Evolutionary conservation across 1,140 invertebrate genomes (phyloP), one percentile per base, ranked within the genome.

Genomic region (Cotesia glomerata): DNA sequence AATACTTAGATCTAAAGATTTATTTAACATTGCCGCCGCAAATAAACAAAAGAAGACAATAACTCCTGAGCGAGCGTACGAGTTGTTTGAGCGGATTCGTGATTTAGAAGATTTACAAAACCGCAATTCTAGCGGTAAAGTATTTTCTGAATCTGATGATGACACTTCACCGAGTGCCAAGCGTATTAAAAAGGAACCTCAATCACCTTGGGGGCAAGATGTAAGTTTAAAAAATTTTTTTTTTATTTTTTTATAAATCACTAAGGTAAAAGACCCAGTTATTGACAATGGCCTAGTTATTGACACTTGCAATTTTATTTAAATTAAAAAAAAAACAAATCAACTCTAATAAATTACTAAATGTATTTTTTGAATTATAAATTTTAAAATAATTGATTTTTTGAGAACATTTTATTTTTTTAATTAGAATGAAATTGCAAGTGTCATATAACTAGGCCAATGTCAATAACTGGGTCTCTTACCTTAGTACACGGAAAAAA

Each of bases 11-110:
- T 86, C 85, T 4, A 87, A 87, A 71, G 86, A 87, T 79, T 79
- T 87, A n/a, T 85, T 86, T 52, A 87, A 87, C 62, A 85, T 87
- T 66, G 85, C 84, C 0, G 86, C 86, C 5, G 84, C 83, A 26
- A 85, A 86, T 74, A 85, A 85, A 75, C 78, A 87, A 75, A 79
- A 87, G 74, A 69, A 84, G 49, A 81, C 89, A 86, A 81, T 85
- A 73, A 85, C 89, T 78, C 68, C 85, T 45, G 81, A 89, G 84
- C 74, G 89, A 81, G 74, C 89, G 64, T 84, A 89, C 84, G 77
- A 90, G 72, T 16, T 90, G 77, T 85, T 88, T 82, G 77, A 88
- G 79, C 76, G 87, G 74, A 78, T 89, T 77, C 75, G 84, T 77
- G 88, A 79, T 63, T 82, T 89, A 79, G 87, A 79, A 80, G 87